These are phyloP conservation scores for Penelope pileata DNA, from an alignment of 2,113 vertebrate genomes.

Conservation along the genomic window DNA sequence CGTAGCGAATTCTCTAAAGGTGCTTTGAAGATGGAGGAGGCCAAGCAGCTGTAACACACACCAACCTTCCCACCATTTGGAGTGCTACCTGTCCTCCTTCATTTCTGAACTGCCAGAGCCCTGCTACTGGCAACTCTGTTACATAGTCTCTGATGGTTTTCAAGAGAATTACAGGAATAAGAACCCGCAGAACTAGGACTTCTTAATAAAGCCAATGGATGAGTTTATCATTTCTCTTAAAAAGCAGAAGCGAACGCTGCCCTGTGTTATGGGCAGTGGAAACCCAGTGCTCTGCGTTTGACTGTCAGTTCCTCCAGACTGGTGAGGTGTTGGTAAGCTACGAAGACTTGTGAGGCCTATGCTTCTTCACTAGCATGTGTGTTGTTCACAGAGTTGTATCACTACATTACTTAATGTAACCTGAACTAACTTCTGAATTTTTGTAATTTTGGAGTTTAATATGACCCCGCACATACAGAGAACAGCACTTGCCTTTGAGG, in stretches of 20 bases:
- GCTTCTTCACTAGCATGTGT: not conserved
- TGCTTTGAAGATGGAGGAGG: conserved; percentile 4
- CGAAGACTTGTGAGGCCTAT: not conserved
- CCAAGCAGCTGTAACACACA: not conserved
- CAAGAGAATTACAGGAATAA: not conserved
- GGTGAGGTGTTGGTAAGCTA: not conserved
- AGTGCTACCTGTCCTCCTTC: not conserved
- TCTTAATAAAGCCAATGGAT: not conserved
- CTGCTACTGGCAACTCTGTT: not conserved
- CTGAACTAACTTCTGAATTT: not conserved
- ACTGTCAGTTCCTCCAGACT: not conserved
- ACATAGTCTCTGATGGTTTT: not conserved
- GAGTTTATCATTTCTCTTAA: not conserved
- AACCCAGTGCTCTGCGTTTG: not conserved
- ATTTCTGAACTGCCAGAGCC: not conserved
- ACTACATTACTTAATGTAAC: not conserved
- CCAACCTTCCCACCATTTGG: not conserved
- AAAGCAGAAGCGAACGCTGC: not conserved
- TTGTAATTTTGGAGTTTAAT: not conserved
- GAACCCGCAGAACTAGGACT: not conserved
- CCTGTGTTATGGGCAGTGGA: not conserved
- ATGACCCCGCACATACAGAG: not conserved
- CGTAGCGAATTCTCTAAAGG: not conserved
- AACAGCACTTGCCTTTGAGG: not conserved
- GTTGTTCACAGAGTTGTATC: conserved; percentile 3